These are phyloP conservation scores for Pedetes capensis DNA, from an alignment of 2,113 vertebrate genomes.

Conservation along the genomic window DNA sequence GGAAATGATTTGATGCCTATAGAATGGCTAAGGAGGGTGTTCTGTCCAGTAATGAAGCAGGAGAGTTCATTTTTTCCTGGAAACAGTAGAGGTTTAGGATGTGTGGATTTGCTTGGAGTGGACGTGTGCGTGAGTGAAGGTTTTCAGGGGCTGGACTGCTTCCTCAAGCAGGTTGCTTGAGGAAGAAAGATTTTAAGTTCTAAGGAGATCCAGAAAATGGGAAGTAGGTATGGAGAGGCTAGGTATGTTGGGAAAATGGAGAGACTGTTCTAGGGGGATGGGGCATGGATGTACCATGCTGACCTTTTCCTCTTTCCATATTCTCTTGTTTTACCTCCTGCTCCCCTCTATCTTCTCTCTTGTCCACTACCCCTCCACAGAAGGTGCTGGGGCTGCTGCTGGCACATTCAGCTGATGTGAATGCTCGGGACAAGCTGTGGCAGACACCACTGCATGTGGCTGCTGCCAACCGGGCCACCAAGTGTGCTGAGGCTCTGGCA, in stretches of 20 bases:
- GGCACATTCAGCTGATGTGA: conserved; percentile 91
- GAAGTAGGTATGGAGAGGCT: neutral
- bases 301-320: neutral
- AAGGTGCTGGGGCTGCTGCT: conserved; percentile 92
- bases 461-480: conserved; percentile 91
- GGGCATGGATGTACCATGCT: neutral
- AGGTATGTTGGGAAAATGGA: neutral
- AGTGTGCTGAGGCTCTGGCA: conserved; percentile 91
- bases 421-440: conserved; percentile 93
- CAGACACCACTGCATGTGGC: conserved; percentile 95
- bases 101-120: neutral
- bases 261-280: neutral
- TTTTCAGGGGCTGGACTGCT: neutral
- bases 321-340: conserved; percentile 8
- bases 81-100: neutral
- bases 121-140: neutral
- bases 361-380: conserved; percentile 67
- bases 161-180: neutral
- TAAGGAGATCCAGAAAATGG: neutral
- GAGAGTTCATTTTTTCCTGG: neutral
- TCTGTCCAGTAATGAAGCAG: neutral
- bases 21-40: neutral
- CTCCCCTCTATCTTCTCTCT: neutral
- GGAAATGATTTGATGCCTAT: neutral
- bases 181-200: conserved; percentile 21